phyloP scores from a whole-genome alignment of 2,113 vertebrate species.

The Dendropsophus ebraccatus region DNA sequence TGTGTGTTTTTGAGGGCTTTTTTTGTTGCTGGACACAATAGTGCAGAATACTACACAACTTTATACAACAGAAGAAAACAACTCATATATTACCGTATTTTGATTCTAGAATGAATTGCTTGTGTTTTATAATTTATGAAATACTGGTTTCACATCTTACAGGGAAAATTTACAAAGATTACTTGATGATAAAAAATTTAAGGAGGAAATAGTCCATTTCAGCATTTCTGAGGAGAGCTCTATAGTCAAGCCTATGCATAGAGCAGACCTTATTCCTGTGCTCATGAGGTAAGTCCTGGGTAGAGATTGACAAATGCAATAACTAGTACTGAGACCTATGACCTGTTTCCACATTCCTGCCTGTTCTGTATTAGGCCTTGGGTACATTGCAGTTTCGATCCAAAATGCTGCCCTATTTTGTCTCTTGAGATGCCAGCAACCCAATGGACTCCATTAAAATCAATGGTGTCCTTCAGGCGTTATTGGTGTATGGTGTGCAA shows the following conservation, averaged over 20 bases:
- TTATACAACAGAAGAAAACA: too few relatives aligned
- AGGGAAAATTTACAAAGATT: constrained; percentile 92
- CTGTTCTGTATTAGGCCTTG: too few relatives aligned
- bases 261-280: constrained; percentile 83
- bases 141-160: constrained; percentile 30
- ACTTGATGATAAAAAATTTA: constrained; percentile 92
- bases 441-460: too few relatives aligned
- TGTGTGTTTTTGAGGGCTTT: too few relatives aligned
- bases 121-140: not conserved
- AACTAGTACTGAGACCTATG: not conserved
- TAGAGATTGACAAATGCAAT: not conserved
- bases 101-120: not conserved
- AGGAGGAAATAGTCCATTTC: constrained; percentile 94
- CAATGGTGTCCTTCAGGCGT: too few relatives aligned
- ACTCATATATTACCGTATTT: too few relatives aligned
- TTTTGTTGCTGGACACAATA: too few relatives aligned
- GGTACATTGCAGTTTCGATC: too few relatives aligned
- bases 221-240: constrained; percentile 88
- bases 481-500: too few relatives aligned
- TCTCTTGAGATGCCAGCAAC: too few relatives aligned
- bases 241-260: constrained; percentile 83
- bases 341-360: not conserved
- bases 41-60: too few relatives aligned
- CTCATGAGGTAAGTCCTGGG: constrained; percentile 87
- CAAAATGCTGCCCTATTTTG: too few relatives aligned